Evolutionary conservation across 2,888 invertebrate species (phyloP), one percentile per base, ranked within the genome.

Genomic region (Heliconius erato): DNA sequence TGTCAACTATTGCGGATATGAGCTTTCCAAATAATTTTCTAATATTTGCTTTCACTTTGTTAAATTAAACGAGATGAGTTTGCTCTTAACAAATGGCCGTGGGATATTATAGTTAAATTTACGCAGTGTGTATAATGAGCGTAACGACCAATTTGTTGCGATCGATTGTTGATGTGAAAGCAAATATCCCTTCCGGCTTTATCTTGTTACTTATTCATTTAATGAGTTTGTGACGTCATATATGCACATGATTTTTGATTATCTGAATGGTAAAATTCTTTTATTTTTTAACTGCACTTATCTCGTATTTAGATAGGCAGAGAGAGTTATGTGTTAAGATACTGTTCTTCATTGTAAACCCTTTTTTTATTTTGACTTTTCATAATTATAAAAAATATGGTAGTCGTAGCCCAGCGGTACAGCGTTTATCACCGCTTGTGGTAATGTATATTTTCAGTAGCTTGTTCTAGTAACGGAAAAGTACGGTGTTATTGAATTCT

Each of bases 61-160:
- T 67, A 69, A 79, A 84, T 82, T 79, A 80, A 79, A 78, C 80
- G n/a, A 74, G 54, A 79, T 80, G 84, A 84, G 77, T 82, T 79
- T 79, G 77, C 79, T 68, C 35, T 69, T 32, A 71, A 79, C 54
- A 74, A 74, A 82, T 79, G 63, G 74, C 49, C 77, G 68, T 84
- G 74, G 74, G 80, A 78, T 82, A 84, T 84, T 82, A 54, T 63
- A 68, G 63, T 78, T 82, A 69, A 74, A 63, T 79, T 49, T 72
- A 16, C 72, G 9, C 49, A 49, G 44, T 44, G 9, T 65, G 54
- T 26, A 19, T 65, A 82, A 79, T 79, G 76, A 79, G 44, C 74
- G 74, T 79, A 65, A 67, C 76, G 69, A 79, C 79, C 63, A 77
- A 82, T 76, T 76, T 78, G 78, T 68, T 14, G 44, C 26, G 32